Conservation (phyloP, 2,113 vertebrate species). For the Oxyura jamaicensis region DNA sequence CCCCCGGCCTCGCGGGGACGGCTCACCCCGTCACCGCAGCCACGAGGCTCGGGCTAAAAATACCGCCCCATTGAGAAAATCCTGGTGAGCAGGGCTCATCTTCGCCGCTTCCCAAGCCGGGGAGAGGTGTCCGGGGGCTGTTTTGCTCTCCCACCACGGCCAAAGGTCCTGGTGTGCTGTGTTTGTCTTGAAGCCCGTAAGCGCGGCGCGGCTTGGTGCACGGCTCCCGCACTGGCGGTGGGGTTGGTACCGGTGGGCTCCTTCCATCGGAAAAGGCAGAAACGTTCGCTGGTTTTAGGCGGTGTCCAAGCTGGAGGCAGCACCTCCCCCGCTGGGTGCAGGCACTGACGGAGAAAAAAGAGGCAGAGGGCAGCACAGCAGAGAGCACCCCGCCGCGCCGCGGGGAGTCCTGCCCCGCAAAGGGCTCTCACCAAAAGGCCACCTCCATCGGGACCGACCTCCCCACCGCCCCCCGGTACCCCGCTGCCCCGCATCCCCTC, state of each 20-base stretch:
- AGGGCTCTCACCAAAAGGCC: neutral
- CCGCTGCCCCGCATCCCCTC: neutral
- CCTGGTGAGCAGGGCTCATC: accelerated
- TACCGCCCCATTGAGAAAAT: slow-evolving; percentile 49
- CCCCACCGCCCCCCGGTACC: neutral
- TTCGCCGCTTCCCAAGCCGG: neutral
- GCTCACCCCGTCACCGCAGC: neutral
- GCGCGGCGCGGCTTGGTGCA: accelerated
- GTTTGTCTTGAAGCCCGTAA: neutral
- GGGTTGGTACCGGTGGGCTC: neutral
- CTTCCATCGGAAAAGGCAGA: neutral
- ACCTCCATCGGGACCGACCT: neutral
- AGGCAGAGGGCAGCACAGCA: neutral
- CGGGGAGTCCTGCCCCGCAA: neutral
- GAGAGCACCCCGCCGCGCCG: neutral
- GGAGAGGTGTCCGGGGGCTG: accelerated
- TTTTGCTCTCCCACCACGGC: neutral
- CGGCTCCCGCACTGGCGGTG: accelerated
- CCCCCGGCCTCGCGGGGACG: slow-evolving; percentile 4
- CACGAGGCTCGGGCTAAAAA: slow-evolving; percentile 27
- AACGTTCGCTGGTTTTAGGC: neutral
- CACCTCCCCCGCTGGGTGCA: accelerated
- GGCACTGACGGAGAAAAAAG: neutral
- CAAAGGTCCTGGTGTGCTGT: neutral
- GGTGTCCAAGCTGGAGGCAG: neutral